Evolutionary conservation across 2,888 invertebrate species (phyloP).

Genomic region (Brenthis hecate): DNA sequence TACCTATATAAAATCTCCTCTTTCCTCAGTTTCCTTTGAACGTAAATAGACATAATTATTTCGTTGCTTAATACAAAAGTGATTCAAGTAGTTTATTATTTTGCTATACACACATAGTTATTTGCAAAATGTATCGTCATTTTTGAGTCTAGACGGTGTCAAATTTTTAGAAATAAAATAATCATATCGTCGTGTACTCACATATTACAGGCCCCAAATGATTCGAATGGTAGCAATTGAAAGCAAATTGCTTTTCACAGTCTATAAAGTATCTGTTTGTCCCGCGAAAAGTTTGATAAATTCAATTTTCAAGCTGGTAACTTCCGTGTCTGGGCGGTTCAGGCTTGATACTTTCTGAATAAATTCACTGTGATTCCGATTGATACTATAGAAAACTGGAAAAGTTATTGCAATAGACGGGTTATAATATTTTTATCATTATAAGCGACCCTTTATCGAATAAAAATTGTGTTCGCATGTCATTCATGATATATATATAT

Average conservation of each 20-base stretch:
- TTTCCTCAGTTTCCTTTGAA: too few relatives aligned
- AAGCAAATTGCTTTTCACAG: constrained; percentile 77
- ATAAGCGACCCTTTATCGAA: constrained; percentile 26
- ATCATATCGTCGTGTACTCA: constrained; percentile 44
- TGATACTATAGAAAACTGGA: constrained; percentile 62
- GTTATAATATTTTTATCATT: constrained; percentile 32
- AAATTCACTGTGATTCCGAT: constrained; percentile 69
- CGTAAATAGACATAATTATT: too few relatives aligned
- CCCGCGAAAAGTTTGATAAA: constrained; percentile 76
- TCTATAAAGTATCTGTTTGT: constrained; percentile 78
- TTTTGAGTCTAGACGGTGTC: too few relatives aligned
- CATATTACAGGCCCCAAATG: constrained; percentile 56
- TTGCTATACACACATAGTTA: too few relatives aligned
- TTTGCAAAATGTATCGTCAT: too few relatives aligned
- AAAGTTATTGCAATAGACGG: constrained; percentile 42
- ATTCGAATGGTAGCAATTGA: constrained; percentile 68
- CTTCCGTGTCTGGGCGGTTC: constrained; percentile 72
- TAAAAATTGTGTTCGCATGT: constrained; percentile 7
- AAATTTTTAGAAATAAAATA: background rate
- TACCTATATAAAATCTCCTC: too few relatives aligned
- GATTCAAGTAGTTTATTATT: too few relatives aligned
- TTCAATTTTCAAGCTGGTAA: constrained; percentile 76
- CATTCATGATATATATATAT: background rate
- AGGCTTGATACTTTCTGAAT: constrained; percentile 77
- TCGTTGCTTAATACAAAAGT: too few relatives aligned